Base-by-base conservation (phyloP, 1,140 invertebrate genomes). In the Rhopalosiphum maidis region DNA sequence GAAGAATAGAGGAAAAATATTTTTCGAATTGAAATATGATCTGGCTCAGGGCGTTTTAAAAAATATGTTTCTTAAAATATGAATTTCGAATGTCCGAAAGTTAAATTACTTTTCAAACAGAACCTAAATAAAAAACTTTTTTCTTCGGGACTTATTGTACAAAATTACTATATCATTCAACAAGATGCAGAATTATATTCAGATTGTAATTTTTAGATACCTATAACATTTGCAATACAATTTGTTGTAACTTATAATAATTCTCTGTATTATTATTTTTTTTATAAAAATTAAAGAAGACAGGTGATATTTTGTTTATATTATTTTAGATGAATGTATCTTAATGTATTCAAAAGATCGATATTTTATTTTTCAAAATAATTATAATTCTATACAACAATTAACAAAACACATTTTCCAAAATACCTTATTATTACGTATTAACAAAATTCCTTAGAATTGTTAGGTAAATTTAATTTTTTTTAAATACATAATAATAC, bases 21-120 rank as follows among this genome's bases (percentile, higher is more conserved):
- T 88, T 88, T 21, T n/a, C 8, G 18, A 51, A 87, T 87, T 87
- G 86, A 88, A 88, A 88, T 87, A 87, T 30, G 43, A 51, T 21
- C 86, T 22, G 7, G 48, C 86, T 48, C n/a, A 11, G 23, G 46
- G 86, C 46, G 21, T 30, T 88, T 88, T 88, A 88, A 87, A 87
- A 51, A 88, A 51, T 88, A 88, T 88, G 30, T 51, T 51, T 51
- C 18, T 51, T 35, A 51, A 88, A 51, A 88, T 88, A 51, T 35
- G 46, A 88, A 88, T 88, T 88, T 51, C 21, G 46, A 88, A 88
- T 48, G 86, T 88, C 86, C 46, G 30, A 35, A 88, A 88, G 46
- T 88, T 88, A 88, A 88, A 88, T 88, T 88, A 88, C 86, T 88
- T 88, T 88, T 88, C 86, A 51, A 88, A 88, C 86, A 51, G 46